Base-by-base conservation (phyloP, 2,113 vertebrate genomes). In the Osmerus eperlanus region DNA sequence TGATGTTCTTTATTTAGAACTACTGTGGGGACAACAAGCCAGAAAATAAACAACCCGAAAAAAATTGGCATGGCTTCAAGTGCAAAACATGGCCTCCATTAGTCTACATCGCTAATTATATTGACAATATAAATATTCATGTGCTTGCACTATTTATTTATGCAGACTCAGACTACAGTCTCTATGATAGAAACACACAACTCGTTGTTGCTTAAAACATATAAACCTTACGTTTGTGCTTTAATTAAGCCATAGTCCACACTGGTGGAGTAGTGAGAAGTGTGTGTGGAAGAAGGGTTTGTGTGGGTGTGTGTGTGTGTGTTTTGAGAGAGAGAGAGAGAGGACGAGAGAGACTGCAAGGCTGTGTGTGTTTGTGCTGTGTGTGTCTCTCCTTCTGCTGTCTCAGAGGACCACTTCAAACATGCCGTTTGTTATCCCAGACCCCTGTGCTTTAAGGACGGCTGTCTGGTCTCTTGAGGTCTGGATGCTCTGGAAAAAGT, bases 101-200 rank as follows among this genome's bases (percentile, higher is more conserved):
- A 89, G 87, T 85, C 89, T 86, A 88, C 86, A 84, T 85, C 56
- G 85, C 89, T 92, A 92, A 92, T 91, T 91, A 92, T 92, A 91
- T 88, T 90, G 86, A 91, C 86, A 90, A 82, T 90, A 90, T 92
- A 91, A 93, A 93, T 93, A 92, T 91, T 91, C 91, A 92, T 92
- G 85, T 54, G 74, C 85, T 77, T 72, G 69, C 78, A 19, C 86
- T 89, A 85, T 78, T 91, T 91, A 92, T 88, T 90, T 83, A 90
- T 90, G 87, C 88, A 80, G 63, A 79, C 82, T 81, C 76, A 75
- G 79, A 82, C 77, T 86, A 68, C 80, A 87, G 82, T 81, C 85
- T 65, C 81, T 77, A 78, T 87, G 82, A 82, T 70, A 82, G 80
- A 88, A 90, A 90, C 81, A 89, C 82, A 85, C 86, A 89, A 85